Evolutionary conservation across 2,797 vertebrate species (phyloP), one percentile per base, ranked within the genome.

Genomic region (Propithecus perrieri): DNA sequence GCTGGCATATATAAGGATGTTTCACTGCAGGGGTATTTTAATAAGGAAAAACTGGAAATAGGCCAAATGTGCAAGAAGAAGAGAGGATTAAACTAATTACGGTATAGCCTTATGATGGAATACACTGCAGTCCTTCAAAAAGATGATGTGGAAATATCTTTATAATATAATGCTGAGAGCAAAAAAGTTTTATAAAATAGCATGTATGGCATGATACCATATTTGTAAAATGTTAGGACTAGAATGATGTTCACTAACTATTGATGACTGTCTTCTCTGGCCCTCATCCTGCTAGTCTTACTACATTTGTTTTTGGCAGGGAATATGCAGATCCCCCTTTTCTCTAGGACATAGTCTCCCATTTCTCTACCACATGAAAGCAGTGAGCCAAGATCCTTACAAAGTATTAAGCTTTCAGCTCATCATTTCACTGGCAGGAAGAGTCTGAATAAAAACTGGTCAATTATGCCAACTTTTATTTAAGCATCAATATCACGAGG

Each of bases 401-500:
- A n/a, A 88, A 74, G 38, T 71, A 85, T 48, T 94, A 79, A 91
- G 43, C 11, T 15, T 35, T 90, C 43, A 78, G 53, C 48, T 75
- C 61, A 92, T 59, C 38, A 84, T 79, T 96, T 95, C 43, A 85
- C 30, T 38, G 78, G 61, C 14, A 76, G 30, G 30, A 86, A 81
- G 20, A 93, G 26, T 95, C 50, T 35, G 86, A 94, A 91, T 63
- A 89, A 97, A 96, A 97, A 94, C 18, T 86, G 74, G 50, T 95
- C 83, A 91, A 26, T 91, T 91, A 84, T 71, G 83, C 95, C 89
- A 97, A 97, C 69, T 93, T 97, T 97, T 97, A 97, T 97, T 97
- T 97, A 94, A 61, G 75, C 46, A 93, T 85, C 53, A 72, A 26
- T 91, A 96, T 81, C n/a, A 38, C 69, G 83, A 46, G 65, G 88